Evolutionary conservation across 2,113 vertebrate species (phyloP).

Genomic region (Regulus satrapa): DNA sequence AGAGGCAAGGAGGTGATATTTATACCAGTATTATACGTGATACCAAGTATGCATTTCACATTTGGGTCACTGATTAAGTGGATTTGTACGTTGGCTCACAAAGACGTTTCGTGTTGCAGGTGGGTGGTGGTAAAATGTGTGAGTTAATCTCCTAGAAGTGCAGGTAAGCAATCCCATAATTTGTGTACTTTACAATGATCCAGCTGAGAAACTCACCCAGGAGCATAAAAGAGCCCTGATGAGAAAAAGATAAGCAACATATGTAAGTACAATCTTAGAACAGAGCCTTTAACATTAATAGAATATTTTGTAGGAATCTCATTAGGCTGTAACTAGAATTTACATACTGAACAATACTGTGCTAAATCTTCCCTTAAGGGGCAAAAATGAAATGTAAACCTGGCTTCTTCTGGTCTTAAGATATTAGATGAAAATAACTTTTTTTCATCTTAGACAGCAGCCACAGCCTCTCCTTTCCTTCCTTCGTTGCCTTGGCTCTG

Average conservation of each 20-base stretch:
- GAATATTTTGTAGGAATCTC: constrained; percentile 59
- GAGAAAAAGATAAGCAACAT: constrained; percentile 56
- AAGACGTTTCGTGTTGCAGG: not conserved
- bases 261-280: constrained; percentile 33
- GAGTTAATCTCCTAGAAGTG: constrained; percentile 46
- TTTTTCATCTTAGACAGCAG: not conserved
- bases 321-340: constrained; percentile 54
- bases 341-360: constrained; percentile 33
- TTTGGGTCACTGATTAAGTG: not conserved
- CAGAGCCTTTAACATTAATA: constrained; percentile 41
- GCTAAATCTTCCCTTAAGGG: constrained; percentile 45
- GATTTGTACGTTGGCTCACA: not conserved
- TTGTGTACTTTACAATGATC: constrained; percentile 28
- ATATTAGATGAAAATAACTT: not conserved
- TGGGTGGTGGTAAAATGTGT: not conserved
- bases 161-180: constrained; percentile 47
- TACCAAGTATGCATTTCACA: not conserved
- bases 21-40: not conserved
- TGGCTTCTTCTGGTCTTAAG: not conserved
- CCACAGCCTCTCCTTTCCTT: not conserved
- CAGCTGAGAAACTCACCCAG: constrained; percentile 44
- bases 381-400: constrained; percentile 25
- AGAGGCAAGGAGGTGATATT: not conserved
- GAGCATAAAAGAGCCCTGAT: constrained; percentile 49
- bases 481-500: not conserved